These are phyloP conservation scores for Dendrolimus punctatus DNA, from an alignment of 1,140 invertebrate genomes.

Conservation along the genomic window DNA sequence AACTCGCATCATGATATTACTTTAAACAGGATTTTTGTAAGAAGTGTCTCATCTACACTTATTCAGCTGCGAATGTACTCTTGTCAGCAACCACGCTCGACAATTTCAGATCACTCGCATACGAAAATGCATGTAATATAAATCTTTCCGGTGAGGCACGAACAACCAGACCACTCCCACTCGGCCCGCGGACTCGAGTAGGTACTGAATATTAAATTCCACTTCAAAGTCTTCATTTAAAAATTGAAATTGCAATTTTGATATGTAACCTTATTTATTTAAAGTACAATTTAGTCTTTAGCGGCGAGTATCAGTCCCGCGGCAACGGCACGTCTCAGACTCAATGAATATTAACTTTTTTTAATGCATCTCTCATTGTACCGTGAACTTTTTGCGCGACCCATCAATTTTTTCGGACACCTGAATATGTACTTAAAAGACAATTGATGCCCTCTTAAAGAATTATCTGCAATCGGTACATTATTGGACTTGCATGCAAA, in stretches of 20 bases:
- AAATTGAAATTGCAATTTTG: constrained; percentile 39
- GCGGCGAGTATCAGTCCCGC: constrained; percentile 3
- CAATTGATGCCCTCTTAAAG: constrained; percentile 35
- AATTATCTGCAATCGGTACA: constrained; percentile 40
- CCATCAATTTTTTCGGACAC: constrained; percentile 64
- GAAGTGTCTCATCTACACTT: not conserved
- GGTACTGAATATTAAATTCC: constrained; percentile 65
- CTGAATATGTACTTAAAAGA: constrained; percentile 54
- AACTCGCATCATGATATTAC: no score
- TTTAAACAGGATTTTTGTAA: not conserved
- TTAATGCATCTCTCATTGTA: constrained; percentile 64
- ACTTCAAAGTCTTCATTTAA: constrained; percentile 64
- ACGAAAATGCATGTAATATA: constrained; percentile 69
- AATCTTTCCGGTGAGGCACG: constrained; percentile 68
- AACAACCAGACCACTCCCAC: constrained; percentile 64
- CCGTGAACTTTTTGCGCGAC: constrained; percentile 45
- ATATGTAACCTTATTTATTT: constrained; percentile 37
- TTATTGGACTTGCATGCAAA: constrained; percentile 34
- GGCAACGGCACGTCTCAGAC: constrained; percentile 33
- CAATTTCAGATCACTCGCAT: constrained; percentile 66
- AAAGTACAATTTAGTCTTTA: constrained; percentile 31
- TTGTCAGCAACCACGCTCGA: constrained; percentile 37
- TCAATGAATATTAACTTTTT: constrained; percentile 66
- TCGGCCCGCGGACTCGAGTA: constrained; percentile 50
- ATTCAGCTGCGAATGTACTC: constrained; percentile 7